Evolutionary conservation across 2,797 vertebrate species (phyloP), one percentile per base, ranked within the genome.

Genomic region (Acridotheres tristis): DNA sequence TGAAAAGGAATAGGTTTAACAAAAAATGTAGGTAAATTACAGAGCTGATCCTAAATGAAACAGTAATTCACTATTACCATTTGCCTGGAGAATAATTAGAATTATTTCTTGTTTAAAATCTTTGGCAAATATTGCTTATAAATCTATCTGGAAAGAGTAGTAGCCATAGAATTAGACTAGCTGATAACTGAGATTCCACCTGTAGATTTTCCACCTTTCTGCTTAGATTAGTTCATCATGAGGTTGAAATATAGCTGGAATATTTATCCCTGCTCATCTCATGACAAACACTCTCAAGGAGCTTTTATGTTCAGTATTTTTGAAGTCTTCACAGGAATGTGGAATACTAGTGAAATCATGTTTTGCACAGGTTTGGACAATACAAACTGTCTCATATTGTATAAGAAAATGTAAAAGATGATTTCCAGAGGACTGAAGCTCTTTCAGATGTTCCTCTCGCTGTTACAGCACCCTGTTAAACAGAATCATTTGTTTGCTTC

Each of bases 401-500:
- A 16, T 53, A 7, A 79, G 59, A 85, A 82, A 59, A 27, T 7
- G 9, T 51, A 32, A 75, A 81, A 78, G 5, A 54, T 27, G 0
- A 43, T 68, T 79, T 85, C 25, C 45, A 59, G 9, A 34, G 10
- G n/a, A 55, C 58, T 18, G 26, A 75, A 85, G 10, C 12, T 68
- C 32, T n/a, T 79, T 68, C 40, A 88, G 22, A 27, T 27, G 6
- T 43, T 89, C 12, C 16, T 71, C 7, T 75, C 0, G 0, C 26
- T 0, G 8, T 63, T 75, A 55, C 13, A 48, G 11, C 15, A 59
- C 22, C 18, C 7, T 51, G 21, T 55, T 50, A 78, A 71, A 61
- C 0, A 62, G n/a, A 81, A 74, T 11, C 2, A n/a, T 9, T 72
- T 61, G 83, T 66, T 17, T 0, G 1, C 27, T 51, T 51, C 27